Evolutionary conservation across 1,140 invertebrate genomes (phyloP).

Genomic region (Lordiphosa collinella): DNA sequence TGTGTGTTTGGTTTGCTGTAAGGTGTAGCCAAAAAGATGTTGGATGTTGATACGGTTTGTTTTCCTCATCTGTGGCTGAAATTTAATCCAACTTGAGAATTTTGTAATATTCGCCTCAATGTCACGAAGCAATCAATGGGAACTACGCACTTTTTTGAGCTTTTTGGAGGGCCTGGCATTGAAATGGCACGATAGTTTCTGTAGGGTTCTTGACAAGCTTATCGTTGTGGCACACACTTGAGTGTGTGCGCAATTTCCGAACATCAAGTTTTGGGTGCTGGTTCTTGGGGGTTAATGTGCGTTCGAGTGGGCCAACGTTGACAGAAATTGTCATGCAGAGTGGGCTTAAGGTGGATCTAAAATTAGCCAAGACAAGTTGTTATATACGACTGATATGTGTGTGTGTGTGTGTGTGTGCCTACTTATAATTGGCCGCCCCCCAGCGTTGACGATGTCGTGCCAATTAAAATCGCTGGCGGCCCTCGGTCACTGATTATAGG

Average conservation of each 20-base stretch:
- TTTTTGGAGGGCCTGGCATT: constrained; percentile 18
- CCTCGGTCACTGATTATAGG: constrained; percentile 53
- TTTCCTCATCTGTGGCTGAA: too few species aligned
- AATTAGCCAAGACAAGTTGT: constrained; percentile 61
- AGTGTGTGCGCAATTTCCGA: constrained; percentile 34
- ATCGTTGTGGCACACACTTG: constrained; percentile 30
- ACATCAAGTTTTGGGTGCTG: constrained; percentile 9
- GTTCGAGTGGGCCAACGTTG: constrained; percentile 41
- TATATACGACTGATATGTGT: constrained; percentile 51
- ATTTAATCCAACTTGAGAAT: not conserved
- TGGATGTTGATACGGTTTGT: too few species aligned
- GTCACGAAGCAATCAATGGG: constrained; percentile 1
- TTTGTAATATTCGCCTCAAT: constrained; percentile 5
- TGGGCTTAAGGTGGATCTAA: constrained; percentile 33
- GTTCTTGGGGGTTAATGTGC: constrained; percentile 56
- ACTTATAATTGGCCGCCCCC: constrained; percentile 52
- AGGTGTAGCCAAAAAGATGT: too few species aligned
- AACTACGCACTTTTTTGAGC: not conserved
- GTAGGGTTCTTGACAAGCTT: constrained; percentile 34
- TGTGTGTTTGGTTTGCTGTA: not conserved
- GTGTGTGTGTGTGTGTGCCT: constrained; percentile 8
- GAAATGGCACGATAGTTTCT: constrained; percentile 30
- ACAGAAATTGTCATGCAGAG: constrained; percentile 16
- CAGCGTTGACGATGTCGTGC: constrained; percentile 63
- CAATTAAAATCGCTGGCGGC: constrained; percentile 58